Conservation (phyloP, 2,888 invertebrate species). For the Caenorhabditis macrosperma region DNA sequence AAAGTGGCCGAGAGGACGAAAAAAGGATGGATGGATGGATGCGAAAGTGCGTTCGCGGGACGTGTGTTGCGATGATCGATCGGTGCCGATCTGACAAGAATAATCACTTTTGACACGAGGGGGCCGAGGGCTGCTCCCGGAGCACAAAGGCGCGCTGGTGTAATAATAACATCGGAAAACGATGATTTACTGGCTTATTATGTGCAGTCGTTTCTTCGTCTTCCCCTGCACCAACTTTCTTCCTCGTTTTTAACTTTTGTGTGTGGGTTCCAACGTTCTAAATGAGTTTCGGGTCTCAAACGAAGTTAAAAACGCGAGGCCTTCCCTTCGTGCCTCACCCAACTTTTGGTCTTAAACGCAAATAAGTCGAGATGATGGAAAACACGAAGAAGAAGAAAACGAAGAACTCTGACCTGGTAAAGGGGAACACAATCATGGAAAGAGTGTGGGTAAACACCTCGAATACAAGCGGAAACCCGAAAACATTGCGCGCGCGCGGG, state of each 20-base stretch:
- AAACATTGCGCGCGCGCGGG: not conserved
- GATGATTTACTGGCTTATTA: slow-evolving; percentile 32
- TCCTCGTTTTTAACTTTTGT: slow-evolving; percentile 13
- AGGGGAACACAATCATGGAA: slow-evolving; percentile 7
- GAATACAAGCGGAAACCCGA: not conserved
- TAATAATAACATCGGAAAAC: slow-evolving; percentile 49
- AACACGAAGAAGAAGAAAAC: not conserved
- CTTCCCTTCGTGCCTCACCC: not conserved
- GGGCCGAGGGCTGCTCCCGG: slow-evolving; percentile 15
- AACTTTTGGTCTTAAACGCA: not conserved
- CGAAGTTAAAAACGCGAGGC: not conserved
- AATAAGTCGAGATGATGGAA: not conserved
- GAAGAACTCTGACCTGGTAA: slow-evolving; percentile 1
- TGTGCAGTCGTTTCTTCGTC: slow-evolving; percentile 4
- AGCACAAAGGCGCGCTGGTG: slow-evolving; percentile 8
- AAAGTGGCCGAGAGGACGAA: not conserved
- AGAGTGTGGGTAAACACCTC: not conserved
- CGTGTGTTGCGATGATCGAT: slow-evolving; percentile 37
- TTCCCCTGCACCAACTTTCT: not conserved
- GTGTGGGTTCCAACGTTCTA: not conserved
- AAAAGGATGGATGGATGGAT: slow-evolving; percentile 1
- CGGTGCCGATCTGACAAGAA: slow-evolving; percentile 51
- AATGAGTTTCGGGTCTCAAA: slow-evolving; percentile 23
- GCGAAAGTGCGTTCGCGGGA: slow-evolving; percentile 7
- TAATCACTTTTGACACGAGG: slow-evolving; percentile 48